Evolutionary conservation across 2,797 vertebrate genomes (phyloP), one percentile per base, ranked within the genome.

Genomic region (Mastacembelus armatus): DNA sequence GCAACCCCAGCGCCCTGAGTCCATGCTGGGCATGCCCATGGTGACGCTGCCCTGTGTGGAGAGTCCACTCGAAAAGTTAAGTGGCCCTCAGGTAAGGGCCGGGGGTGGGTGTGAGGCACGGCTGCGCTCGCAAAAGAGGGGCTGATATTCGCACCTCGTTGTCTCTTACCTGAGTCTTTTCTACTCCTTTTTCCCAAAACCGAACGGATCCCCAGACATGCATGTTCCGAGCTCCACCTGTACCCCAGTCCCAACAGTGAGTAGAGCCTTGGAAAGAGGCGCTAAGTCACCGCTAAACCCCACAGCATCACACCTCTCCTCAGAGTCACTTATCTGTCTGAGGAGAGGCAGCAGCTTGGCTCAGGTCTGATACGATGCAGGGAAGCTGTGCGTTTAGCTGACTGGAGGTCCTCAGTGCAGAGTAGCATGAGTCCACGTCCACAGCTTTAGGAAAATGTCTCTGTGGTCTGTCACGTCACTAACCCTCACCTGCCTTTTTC

Each of bases 21-120:
- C 92, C 2, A 70, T 93, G 68, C 80, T 92, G 67, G 93, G 91
- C 36, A 88, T 93, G 85, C 94, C 94, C 21, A 93, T 93, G 86
- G 88, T 94, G 83, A 85, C 93, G 4, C 79, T 95, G 71, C 93
- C 95, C 64, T 94, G 94, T 4, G 78, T 95, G 78, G 94, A 95
- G 81, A 95, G 92, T 92, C 95, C 95, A 93, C 92, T 96, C 43
- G 95, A 97, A 95, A 97, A 97, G 94, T 95, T 96, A 95, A 96
- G 94, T 95, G 94, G 94, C 77, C 86, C 93, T 93, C 95, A 97
- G 95, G 96, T 97, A 95, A 96, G 95, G 90, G 92, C 91, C 77
- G 75, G 84, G 65, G 54, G 66, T 39, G 73, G 79, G 80, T 71
- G 74, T 61, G 45, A 38, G 51, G 55, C 39, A 65, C 49, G 50